Base-by-base conservation (phyloP, 1,140 invertebrate genomes). In the Archegozetes longisetosus region DNA sequence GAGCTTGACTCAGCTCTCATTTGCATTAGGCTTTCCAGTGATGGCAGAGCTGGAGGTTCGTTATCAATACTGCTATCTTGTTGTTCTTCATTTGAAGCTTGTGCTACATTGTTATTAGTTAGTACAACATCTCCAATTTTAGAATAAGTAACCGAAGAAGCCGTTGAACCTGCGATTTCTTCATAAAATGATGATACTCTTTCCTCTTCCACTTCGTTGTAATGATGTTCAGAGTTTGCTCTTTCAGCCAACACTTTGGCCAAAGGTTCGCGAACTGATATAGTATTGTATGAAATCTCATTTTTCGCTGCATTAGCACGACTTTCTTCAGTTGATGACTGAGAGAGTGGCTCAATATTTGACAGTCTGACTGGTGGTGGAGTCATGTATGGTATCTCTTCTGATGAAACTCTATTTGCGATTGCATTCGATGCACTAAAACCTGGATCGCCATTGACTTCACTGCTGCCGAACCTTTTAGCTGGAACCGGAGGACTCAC, bases 211-310 rank as follows among this genome's bases (percentile, higher is more conserved):
- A 64, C 62, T 51, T 64, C 62, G 53, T 53, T 61, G 32, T 64
- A 64, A 17, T 64, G 62, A 46, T 64, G 62, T 27, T 61, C 59
- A 2, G 58, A 6, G 28, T 50, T 53, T 24, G 53, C 55, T 32
- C 62, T 6, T 46, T 63, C 62, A n/a, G 62, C 62, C 4, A 64
- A 47, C 40, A 64, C 60, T 53, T 62, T 61, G 4, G 62, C 23
- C 3, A 64, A 50, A 12, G 62, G 62, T 51, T 64, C 62, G 25
- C 62, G 24, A 14, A 64, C 62, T 17, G 62, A 64, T 17, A 64
- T 64, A n/a, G 49, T 64, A 32, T 64, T 62, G 50, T 64, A 64
- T 4, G 60, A 64, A 26, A 64, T 40, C 62, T 58, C 53, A 2
- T 22, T 40, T 27, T 55, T 60, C 20, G 40, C 3, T 23, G 26